These are phyloP conservation scores for Ploceus nigricollis DNA, from an alignment of 2,113 vertebrate species.

Conservation along the genomic window DNA sequence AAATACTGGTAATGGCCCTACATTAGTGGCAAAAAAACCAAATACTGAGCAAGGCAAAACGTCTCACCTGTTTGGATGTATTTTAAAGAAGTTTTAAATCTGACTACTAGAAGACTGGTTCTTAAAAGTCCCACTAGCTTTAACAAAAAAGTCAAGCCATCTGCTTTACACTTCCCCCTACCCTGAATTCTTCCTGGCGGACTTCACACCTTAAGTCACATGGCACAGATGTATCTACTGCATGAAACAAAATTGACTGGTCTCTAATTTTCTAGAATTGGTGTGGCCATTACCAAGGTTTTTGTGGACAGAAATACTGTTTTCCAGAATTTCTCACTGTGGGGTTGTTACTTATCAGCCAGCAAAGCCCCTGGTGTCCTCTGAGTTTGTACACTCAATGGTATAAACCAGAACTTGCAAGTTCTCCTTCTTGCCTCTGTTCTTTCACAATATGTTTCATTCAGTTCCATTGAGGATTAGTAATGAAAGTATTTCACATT, in stretches of 20 bases:
- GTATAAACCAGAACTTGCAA: background rate
- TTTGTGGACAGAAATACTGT: background rate
- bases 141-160: background rate
- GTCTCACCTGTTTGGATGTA: fast-evolving
- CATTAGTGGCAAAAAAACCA: background rate
- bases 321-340: background rate
- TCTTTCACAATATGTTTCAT: background rate
- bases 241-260: background rate
- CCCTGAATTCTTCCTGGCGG: background rate
- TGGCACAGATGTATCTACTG: background rate
- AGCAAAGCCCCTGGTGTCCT: background rate
- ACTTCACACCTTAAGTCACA: background rate
- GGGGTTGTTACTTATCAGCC: background rate
- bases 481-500: background rate
- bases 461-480: background rate
- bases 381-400: background rate
- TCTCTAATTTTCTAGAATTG: background rate
- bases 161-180: background rate
- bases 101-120: background rate
- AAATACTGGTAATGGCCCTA: background rate
- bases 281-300: background rate
- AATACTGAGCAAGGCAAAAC: background rate
- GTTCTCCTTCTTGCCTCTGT: background rate
- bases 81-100: background rate
- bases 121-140: background rate